A percentile compares a stretch with the other conserved stretches of the same genome.
These are phyloP conservation scores for Pseudomyrmex gracilis DNA, from an alignment of 1,140 invertebrate species.

Conservation along the genomic window DNA sequence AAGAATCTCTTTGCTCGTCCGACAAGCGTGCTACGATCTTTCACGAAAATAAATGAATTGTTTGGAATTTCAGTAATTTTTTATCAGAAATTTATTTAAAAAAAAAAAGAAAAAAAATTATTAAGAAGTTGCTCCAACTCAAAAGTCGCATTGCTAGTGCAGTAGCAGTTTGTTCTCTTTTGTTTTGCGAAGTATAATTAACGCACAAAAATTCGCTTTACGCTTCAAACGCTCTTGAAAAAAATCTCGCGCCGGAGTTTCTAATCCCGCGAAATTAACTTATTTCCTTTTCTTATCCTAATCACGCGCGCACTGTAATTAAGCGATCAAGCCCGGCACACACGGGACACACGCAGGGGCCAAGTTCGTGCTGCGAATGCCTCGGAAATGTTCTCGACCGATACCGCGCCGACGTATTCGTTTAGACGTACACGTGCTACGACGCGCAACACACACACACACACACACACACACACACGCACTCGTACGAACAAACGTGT, in stretches of 20 bases:
- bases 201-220: background rate
- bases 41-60: constrained; percentile 63
- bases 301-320: constrained; percentile 56
- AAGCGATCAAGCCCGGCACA: constrained; percentile 68
- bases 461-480: constrained; percentile 17
- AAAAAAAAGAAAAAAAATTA: no score
- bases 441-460: background rate
- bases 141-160: no score
- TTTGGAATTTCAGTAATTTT: constrained; percentile 36
- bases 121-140: no score
- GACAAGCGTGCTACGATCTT: constrained; percentile 66
- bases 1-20: constrained; percentile 45
- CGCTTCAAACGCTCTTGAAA: background rate
- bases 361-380: constrained; percentile 42
- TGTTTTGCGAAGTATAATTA: background rate
- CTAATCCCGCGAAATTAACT: constrained; percentile 61
- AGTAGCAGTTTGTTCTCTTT: no score
- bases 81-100: background rate
- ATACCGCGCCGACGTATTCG: constrained; percentile 1
- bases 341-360: constrained; percentile 32
- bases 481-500: constrained; percentile 12
- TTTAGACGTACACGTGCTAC: background rate
- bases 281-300: constrained; percentile 43
- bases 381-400: constrained; percentile 11
- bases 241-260: constrained; percentile 44